Evolutionary conservation across 2,797 vertebrate genomes (phyloP).

Genomic region (Myotis myotis): DNA sequence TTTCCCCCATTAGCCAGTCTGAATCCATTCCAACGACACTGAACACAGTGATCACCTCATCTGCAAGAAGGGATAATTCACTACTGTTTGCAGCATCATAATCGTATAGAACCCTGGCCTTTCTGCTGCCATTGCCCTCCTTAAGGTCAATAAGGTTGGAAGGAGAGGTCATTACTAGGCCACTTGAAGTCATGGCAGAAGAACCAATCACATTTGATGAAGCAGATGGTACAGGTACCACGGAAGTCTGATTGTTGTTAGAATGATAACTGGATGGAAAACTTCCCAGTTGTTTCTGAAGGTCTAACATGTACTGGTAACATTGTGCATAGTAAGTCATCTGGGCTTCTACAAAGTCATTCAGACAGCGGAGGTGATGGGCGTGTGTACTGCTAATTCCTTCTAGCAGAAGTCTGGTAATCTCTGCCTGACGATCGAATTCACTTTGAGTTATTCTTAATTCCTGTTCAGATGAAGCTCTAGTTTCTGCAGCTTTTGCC

Average conservation of each 20-base stretch:
- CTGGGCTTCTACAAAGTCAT: constrained; percentile 98
- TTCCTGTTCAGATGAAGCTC: constrained; percentile 96
- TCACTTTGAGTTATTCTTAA: constrained; percentile 97
- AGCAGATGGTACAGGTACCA: constrained; percentile 85
- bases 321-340: constrained; percentile 97
- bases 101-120: constrained; percentile 97
- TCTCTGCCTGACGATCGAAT: constrained; percentile 98
- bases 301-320: constrained; percentile 99
- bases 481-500: constrained; percentile 93
- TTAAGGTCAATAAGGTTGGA: constrained; percentile 89
- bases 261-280: constrained; percentile 94
- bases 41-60: constrained; percentile 98
- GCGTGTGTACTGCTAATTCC: constrained; percentile 98
- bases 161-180: constrained; percentile 85
- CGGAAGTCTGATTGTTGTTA: constrained; percentile 94
- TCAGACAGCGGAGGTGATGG: constrained; percentile 97
- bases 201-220: constrained; percentile 88
- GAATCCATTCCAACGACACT: constrained; percentile 96
- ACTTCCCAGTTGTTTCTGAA: constrained; percentile 98
- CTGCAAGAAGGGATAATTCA: constrained; percentile 96
- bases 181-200: constrained; percentile 87
- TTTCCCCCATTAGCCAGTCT: constrained; percentile 99
- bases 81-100: constrained; percentile 98
- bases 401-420: constrained; percentile 96
- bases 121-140: constrained; percentile 91